These are phyloP conservation scores for Eristalinus sepulchralis DNA, from an alignment of 2,888 invertebrate species.

Conservation along the genomic window DNA sequence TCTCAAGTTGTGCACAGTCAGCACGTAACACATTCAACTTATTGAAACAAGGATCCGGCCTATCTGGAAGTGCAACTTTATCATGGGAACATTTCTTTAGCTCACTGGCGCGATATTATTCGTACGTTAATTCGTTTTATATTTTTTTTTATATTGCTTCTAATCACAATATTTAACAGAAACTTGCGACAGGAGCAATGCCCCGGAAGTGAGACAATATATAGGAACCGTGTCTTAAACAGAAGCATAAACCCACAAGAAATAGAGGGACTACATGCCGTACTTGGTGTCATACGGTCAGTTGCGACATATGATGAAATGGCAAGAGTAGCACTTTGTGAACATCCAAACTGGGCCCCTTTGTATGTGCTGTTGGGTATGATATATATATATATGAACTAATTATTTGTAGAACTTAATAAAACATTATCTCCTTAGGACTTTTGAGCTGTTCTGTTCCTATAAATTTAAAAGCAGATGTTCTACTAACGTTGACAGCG, in stretches of 20 bases:
- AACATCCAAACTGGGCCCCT: conserved; percentile 94
- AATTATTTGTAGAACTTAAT: background rate
- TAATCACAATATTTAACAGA: conserved; percentile 76
- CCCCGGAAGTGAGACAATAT: conserved; percentile 85
- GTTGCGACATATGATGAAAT: conserved; percentile 91
- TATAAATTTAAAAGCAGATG: conserved; percentile 90
- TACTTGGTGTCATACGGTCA: conserved; percentile 88
- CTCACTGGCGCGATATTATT: conserved; percentile 88
- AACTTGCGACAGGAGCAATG: conserved; percentile 87
- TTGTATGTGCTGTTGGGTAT: conserved; percentile 88
- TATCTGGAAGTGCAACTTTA: conserved; percentile 83
- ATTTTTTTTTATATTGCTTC: background rate
- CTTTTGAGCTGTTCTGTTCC: conserved; percentile 94
- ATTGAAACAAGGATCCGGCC: conserved; percentile 85
- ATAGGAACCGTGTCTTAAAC: conserved; percentile 82
- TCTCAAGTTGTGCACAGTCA: conserved; percentile 88
- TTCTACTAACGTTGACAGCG: conserved; percentile 89
- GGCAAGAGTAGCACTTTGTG: conserved; percentile 90
- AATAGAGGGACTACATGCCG: conserved; percentile 92
- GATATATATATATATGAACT: background rate
- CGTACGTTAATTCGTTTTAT: conserved; percentile 79
- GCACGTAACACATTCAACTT: conserved; percentile 90
- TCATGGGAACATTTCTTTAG: conserved; percentile 94
- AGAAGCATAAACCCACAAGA: conserved; percentile 89
- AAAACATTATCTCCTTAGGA: conserved; percentile 80